Evolutionary conservation across 2,113 vertebrate species (phyloP).

Genomic region (Blennius ocellaris): DNA sequence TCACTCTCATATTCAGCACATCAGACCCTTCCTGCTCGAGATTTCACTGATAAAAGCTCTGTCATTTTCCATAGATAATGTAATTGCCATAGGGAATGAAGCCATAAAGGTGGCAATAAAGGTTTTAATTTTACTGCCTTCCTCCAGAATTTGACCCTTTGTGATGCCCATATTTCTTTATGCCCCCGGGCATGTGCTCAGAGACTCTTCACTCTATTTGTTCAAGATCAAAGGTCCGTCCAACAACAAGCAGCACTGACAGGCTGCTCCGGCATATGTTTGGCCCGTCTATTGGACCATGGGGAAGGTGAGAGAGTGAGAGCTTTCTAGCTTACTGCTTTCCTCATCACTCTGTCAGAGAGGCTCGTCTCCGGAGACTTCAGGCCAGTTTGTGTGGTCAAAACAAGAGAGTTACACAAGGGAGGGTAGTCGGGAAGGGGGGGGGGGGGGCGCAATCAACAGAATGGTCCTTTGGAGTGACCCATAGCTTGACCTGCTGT

Average conservation of each 20-base stretch:
- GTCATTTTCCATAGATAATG: constrained; percentile 74
- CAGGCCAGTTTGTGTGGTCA: constrained; percentile 64
- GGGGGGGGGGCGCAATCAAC: constrained; percentile 56
- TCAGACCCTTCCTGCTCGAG: constrained; percentile 53
- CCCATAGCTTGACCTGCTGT: constrained; percentile 67
- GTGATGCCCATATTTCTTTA: constrained; percentile 60
- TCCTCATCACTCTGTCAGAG: constrained; percentile 67
- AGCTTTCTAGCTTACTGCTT: constrained; percentile 67
- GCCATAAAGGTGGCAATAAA: constrained; percentile 76
- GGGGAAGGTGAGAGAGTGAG: constrained; percentile 60
- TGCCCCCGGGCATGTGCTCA: constrained; percentile 59
- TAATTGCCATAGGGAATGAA: constrained; percentile 70
- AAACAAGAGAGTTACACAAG: constrained; percentile 57
- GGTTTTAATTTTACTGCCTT: constrained; percentile 74
- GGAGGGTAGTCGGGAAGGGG: neutral
- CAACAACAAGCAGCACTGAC: constrained; percentile 68
- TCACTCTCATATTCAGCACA: constrained; percentile 62
- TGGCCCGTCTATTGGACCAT: constrained; percentile 50
- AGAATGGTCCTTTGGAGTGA: constrained; percentile 49
- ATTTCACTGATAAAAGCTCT: constrained; percentile 68
- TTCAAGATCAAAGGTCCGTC: constrained; percentile 75
- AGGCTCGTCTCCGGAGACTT: constrained; percentile 58
- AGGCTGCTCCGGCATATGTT: constrained; percentile 49
- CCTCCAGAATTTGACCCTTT: constrained; percentile 66
- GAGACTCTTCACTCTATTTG: constrained; percentile 67